Percentiles rank a stretch among this genome's conserved stretches.
Conservation (phyloP, 2,797 vertebrate species). For the Crenuchus spilurus region DNA sequence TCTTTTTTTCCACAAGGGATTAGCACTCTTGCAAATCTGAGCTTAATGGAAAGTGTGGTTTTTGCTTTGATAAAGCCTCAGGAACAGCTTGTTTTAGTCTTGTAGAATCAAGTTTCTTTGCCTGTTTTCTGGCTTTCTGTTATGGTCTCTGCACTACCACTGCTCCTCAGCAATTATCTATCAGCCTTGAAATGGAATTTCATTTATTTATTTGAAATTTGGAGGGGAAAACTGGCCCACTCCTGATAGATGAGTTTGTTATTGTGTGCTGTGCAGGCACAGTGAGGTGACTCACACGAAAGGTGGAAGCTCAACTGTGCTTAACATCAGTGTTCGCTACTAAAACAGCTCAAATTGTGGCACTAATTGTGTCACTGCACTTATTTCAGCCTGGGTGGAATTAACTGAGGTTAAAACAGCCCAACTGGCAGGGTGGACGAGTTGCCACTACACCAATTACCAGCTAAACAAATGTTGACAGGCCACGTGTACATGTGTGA, state of each 20-base stretch:
- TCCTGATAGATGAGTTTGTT: neutral
- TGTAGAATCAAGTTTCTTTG: neutral
- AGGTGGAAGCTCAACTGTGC: conserved; percentile 16
- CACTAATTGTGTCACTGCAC: conserved; percentile 20
- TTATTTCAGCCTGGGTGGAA: conserved; percentile 1
- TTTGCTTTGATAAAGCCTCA: neutral
- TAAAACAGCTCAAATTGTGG: conserved; percentile 17
- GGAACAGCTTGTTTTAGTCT: neutral
- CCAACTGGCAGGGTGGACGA: conserved; percentile 5
- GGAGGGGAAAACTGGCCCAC: conserved; percentile 4
- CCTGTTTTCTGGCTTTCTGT: neutral
- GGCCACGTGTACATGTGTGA: conserved; percentile 1
- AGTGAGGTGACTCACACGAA: conserved; percentile 14
- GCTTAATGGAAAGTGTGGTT: neutral
- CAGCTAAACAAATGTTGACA: conserved; percentile 31
- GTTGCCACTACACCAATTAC: conserved; percentile 14
- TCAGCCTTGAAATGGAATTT: conserved; percentile 17
- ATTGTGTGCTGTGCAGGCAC: neutral
- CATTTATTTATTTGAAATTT: conserved; percentile 17
- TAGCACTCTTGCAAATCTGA: neutral
- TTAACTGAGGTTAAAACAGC: conserved; percentile 8
- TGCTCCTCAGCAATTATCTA: neutral
- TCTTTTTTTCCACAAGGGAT: neutral
- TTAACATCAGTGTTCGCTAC: neutral
- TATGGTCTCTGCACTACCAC: neutral